Conservation (phyloP, 2,113 vertebrate species). For the Myotis brandtii region DNA sequence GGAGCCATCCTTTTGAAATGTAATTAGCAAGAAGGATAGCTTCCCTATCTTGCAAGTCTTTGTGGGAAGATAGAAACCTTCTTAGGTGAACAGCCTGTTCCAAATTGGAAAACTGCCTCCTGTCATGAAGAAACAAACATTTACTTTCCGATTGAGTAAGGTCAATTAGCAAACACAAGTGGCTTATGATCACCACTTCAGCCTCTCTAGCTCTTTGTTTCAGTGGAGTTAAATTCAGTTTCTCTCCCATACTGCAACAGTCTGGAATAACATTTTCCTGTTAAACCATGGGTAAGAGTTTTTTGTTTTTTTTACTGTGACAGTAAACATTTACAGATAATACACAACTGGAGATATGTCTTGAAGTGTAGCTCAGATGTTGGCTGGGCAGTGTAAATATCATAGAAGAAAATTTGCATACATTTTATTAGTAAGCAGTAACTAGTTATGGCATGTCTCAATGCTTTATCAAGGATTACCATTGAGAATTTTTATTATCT, state of each 20-base stretch:
- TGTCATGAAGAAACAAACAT: not conserved
- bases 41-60: not conserved
- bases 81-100: not conserved
- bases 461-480: not conserved
- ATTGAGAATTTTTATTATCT: not conserved
- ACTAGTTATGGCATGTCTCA: not conserved
- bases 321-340: not conserved
- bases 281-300: not conserved
- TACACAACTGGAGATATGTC: not conserved
- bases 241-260: not conserved
- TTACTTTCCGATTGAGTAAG: not conserved
- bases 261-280: not conserved
- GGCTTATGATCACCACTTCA: not conserved
- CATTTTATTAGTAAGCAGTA: not conserved
- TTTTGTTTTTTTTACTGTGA: conserved; percentile 21
- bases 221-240: not conserved
- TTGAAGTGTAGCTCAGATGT: not conserved
- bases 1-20: conserved; percentile 29
- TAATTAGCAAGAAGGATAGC: conserved; percentile 47
- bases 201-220: not conserved
- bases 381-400: not conserved
- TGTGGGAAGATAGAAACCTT: not conserved
- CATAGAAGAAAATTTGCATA: not conserved
- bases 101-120: not conserved
- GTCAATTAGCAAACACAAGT: not conserved